phyloP scores from a whole-genome alignment of 2,888 invertebrate genomes.

The Proisotoma minuta region DNA sequence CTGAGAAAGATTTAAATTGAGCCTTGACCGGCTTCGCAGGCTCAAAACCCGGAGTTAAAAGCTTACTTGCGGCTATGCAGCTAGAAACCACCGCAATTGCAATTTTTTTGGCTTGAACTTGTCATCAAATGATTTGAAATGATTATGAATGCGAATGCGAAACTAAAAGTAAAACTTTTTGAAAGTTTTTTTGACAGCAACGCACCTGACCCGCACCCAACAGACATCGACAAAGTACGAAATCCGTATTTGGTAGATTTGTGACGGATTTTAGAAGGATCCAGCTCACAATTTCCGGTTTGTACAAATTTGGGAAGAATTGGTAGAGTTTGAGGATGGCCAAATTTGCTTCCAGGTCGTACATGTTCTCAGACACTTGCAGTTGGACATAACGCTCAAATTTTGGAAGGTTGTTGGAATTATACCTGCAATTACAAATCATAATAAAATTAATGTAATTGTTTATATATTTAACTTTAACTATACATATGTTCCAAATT shows the following conservation, averaged over 20 bases:
- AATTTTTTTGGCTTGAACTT: constrained; percentile 14
- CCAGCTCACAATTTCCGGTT: constrained; percentile 76
- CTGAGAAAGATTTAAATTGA: constrained; percentile 7
- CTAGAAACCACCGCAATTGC: constrained; percentile 7
- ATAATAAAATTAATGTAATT: neutral
- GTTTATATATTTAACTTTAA: no score
- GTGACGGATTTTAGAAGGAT: constrained; percentile 93
- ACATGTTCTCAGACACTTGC: constrained; percentile 87
- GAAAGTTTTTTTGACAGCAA: no score
- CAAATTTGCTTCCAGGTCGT: constrained; percentile 94
- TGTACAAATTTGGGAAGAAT: constrained; percentile 83
- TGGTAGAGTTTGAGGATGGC: constrained; percentile 95
- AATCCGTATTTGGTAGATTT: constrained; percentile 95
- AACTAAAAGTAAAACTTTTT: no score
- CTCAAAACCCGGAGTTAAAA: constrained; percentile 9
- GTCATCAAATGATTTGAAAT: constrained; percentile 9
- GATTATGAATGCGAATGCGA: no score
- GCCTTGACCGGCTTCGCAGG: constrained; percentile 10
- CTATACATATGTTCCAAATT: no score
- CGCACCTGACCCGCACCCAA: constrained; percentile 69
- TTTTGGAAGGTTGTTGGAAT: constrained; percentile 87
- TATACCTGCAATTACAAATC: constrained; percentile 66
- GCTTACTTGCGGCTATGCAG: constrained; percentile 2
- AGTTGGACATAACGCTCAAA: constrained; percentile 88
- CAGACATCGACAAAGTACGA: constrained; percentile 94